Evolutionary conservation across 2,113 vertebrate species (phyloP), one percentile per base, ranked within the genome.

Genomic region (Oreochromis niloticus): DNA sequence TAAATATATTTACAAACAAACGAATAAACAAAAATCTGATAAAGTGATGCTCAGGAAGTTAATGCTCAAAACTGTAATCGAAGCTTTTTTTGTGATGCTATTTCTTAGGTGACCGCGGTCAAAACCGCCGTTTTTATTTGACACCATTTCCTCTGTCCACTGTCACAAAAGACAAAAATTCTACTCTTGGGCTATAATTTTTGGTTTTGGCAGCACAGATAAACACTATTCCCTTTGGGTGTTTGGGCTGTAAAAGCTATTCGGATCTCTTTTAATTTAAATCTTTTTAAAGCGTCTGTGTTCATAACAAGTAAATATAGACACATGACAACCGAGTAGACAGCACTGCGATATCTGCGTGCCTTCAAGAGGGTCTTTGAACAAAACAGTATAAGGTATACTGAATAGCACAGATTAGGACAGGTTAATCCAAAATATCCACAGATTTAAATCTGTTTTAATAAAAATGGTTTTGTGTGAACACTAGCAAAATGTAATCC

Each of bases 81-180:
- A 66, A 89, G 59, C 52, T 88, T 57, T 89, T 43, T 88, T 57
- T 3, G 43, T 50, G 79, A 13, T 68, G 48, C 85, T 88, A 88
- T 94, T 92, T 82, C 85, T 27, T 85, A 82, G 81, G 75, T 81
- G 87, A 12, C 80, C 4, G 22, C 1, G 56, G 89, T 22, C 19
- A 17, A 83, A 88, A 81, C 86, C 86, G 27, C 43, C 12, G 81
- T 90, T 93, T 94, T 94, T 89, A 94, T 93, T 92, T 89, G 89
- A 92, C 90, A 92, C 87, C 34, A 89, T 86, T 91, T 93, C 48
- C 86, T 50, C 27, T 68, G 92, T 91, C 68, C 43, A 61, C 61
- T 83, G 87, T 89, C 87, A 87, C 83, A 87, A 90, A 91, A 90
- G 63, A 85, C 68, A 79, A 86, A 94, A 90, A 89, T 86, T 80